phyloP scores from a whole-genome alignment of 2,797 vertebrate species.

The Rhincodon typus region DNA sequence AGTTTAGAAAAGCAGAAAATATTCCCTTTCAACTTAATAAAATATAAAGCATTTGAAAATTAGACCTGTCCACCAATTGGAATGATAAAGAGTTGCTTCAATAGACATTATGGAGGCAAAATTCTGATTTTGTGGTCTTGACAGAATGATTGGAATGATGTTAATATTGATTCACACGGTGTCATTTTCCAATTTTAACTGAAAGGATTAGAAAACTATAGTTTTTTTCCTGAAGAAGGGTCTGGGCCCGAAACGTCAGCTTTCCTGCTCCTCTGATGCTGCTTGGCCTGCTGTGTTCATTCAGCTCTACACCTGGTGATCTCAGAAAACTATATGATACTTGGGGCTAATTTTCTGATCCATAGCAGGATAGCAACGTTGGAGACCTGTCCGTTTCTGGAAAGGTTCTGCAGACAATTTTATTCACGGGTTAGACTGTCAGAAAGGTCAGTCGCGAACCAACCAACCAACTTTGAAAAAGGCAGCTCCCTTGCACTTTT shows the following conservation, averaged over 20 bases:
- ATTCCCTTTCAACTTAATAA: neutral
- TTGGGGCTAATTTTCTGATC: neutral
- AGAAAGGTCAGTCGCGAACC: no score
- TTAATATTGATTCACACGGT: neutral
- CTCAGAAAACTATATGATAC: neutral
- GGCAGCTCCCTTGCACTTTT: no score
- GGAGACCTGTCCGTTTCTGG: no score
- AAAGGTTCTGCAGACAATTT: neutral
- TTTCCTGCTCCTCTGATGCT: no score
- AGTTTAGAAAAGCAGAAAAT: neutral
- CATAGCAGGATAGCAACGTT: neutral
- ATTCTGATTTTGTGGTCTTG: neutral
- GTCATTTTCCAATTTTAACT: neutral
- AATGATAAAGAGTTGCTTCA: neutral
- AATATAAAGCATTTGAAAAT: neutral
- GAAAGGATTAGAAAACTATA: neutral
- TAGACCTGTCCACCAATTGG: neutral
- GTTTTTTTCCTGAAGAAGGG: no score
- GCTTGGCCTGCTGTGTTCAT: no score
- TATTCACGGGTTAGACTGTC: no score
- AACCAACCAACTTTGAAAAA: no score
- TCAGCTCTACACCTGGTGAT: no score
- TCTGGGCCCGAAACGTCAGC: no score
- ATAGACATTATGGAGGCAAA: neutral
- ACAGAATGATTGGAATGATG: neutral